A percentile compares a stretch with the other conserved stretches of the same genome.
These are phyloP conservation scores for Palythoa grandiflora DNA, from an alignment of 92 coral and sea anemone genomes.

Conservation along the genomic window DNA sequence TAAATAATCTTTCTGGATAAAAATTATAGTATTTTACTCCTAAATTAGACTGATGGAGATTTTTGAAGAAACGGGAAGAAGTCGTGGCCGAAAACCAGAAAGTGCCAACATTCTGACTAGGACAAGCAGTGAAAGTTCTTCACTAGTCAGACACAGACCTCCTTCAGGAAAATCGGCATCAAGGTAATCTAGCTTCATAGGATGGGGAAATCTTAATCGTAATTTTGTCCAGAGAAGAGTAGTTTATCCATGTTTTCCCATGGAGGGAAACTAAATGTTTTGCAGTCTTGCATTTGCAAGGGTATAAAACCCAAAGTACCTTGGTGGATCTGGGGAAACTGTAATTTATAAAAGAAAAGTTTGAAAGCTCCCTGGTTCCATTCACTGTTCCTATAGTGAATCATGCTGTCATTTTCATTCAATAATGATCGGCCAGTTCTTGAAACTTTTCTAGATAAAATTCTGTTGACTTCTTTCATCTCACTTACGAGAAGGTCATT, in stretches of 20 bases:
- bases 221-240: not conserved
- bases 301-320: too few relatives aligned
- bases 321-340: too few relatives aligned
- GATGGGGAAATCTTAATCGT: not conserved
- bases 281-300: too few relatives aligned
- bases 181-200: constrained; percentile 5
- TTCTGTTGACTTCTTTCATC: too few relatives aligned
- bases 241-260: not conserved
- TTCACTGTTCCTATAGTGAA: too few relatives aligned
- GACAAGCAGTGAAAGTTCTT: constrained; percentile 24
- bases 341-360: too few relatives aligned
- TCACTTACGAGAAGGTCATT: too few relatives aligned
- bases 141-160: constrained; percentile 35
- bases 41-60: constrained; percentile 37
- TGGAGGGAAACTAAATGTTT: too few relatives aligned
- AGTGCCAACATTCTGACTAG: constrained; percentile 2
- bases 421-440: too few relatives aligned
- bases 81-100: not conserved
- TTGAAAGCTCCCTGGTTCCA: too few relatives aligned
- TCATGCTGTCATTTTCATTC: too few relatives aligned
- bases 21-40: not conserved
- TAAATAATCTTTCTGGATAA: not conserved
- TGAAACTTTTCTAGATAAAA: too few relatives aligned
- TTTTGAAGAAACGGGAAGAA: constrained; percentile 23
- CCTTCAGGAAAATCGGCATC: constrained; percentile 39